Conservation (phyloP, 2,113 vertebrate genomes). For the Empidonax alnorum region DNA sequence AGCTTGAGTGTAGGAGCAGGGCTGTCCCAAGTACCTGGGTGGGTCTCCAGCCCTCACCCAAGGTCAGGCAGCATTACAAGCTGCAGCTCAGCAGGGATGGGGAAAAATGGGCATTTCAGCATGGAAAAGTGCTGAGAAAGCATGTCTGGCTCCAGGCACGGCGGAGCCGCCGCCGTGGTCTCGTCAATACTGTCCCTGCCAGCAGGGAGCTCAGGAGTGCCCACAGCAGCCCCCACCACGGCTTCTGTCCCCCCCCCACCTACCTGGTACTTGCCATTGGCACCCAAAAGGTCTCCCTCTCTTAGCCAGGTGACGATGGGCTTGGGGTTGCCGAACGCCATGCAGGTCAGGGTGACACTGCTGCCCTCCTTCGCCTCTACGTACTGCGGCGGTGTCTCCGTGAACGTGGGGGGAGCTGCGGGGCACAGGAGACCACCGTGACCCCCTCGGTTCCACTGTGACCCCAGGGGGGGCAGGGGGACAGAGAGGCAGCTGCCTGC, state of each 20-base stretch:
- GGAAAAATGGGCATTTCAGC: background rate
- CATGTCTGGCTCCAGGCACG: background rate
- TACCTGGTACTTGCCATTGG: constrained; percentile 92
- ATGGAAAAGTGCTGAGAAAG: background rate
- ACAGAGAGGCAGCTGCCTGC: background rate
- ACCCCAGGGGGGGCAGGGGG: background rate
- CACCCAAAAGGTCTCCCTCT: constrained; percentile 88
- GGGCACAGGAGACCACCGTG: background rate
- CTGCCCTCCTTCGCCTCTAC: constrained; percentile 96
- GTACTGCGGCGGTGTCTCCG: constrained; percentile 94
- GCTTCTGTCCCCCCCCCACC: background rate
- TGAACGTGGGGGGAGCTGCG: constrained; percentile 95
- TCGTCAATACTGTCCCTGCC: fast-evolving
- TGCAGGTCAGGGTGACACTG: constrained; percentile 90
- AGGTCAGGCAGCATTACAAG: background rate
- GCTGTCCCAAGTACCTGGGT: background rate
- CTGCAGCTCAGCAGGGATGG: background rate
- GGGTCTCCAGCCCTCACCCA: background rate
- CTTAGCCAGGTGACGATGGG: constrained; percentile 95
- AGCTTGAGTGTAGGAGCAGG: background rate
- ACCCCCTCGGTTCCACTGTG: fast-evolving
- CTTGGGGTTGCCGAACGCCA: constrained; percentile 96
- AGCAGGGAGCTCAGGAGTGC: background rate
- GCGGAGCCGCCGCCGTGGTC: fast-evolving
- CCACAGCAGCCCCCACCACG: background rate